Evolutionary conservation across 2,797 vertebrate genomes (phyloP), one percentile per base, ranked within the genome.

Genomic region (Danio choprae): DNA sequence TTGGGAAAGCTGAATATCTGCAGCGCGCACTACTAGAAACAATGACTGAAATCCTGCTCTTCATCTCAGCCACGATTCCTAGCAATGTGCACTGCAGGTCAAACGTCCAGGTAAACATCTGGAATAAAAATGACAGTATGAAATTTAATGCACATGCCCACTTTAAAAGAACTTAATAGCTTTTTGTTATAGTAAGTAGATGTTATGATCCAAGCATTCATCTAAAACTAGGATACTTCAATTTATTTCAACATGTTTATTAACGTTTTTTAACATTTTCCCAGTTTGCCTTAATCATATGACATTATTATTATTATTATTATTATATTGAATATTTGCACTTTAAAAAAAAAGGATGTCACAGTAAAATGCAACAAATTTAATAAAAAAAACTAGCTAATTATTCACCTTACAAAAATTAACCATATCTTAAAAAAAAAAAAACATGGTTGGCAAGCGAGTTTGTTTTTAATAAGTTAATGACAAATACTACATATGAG

Each of bases 11-110:
- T 63, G 80, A 86, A 83, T 67, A 65, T 67, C 89, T 77, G 81
- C 91, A 89, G 90, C 92, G 89, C 92, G 89, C 92, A 93, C 91
- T 90, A 95, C 94, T 93, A 95, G 94, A 95, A 95, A 95, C 93
- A 93, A 94, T 95, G 94, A 95, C 94, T 95, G 94, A 95, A 95
- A 94, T 90, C 88, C 83, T 81, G 64, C 3, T 83, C 55, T 58
- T 72, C 38, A 90, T 93, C 87, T 88, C 93, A 95, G 93, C 88
- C 93, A 95, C 88, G 87, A 92, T 93, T 95, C 94, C 94, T 88
- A 93, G 94, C 92, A 87, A 88, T 86, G 91, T 64, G 92, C 84
- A 85, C 56, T 92, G 90, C 88, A 86, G 86, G 53, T 38, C 63
- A 16, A 36, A 18, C 73, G 22, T 44, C 29, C n/a, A 44, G 64